phyloP scores from a whole-genome alignment of 1,140 invertebrate species.

The Heterodera carotae region DNA sequence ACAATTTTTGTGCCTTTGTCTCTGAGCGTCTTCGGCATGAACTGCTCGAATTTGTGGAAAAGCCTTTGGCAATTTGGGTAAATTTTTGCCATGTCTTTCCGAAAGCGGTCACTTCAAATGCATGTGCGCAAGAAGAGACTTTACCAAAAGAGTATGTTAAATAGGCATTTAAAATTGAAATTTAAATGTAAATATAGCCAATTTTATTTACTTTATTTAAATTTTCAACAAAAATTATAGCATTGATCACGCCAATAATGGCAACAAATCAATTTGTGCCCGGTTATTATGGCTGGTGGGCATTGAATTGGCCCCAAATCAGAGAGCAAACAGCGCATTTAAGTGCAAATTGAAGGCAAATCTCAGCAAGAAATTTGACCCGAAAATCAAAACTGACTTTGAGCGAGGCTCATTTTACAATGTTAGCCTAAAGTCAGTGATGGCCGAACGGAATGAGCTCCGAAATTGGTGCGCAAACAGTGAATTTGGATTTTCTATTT shows the following conservation, averaged over 20 bases:
- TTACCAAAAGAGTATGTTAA: too few relatives aligned
- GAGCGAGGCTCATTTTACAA: not conserved
- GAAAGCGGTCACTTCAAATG: not conserved
- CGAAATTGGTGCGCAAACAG: too few relatives aligned
- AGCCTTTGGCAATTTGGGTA: not conserved
- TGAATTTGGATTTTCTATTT: not conserved
- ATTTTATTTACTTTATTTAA: not conserved
- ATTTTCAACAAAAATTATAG: too few relatives aligned
- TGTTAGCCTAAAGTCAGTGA: too few relatives aligned
- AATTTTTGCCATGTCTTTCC: not conserved
- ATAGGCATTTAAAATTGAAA: too few relatives aligned
- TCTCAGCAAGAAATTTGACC: not conserved
- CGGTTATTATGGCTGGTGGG: not conserved
- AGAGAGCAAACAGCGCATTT: not conserved
- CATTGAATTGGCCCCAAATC: not conserved
- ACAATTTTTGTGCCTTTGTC: not conserved
- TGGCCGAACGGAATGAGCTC: too few relatives aligned
- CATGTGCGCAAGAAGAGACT: not conserved
- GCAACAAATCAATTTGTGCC: not conserved
- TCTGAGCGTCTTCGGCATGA: not conserved
- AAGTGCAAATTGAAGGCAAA: not conserved
- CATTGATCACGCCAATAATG: too few relatives aligned
- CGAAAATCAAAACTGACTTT: not conserved
- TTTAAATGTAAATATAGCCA: too few relatives aligned
- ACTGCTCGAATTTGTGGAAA: not conserved